Evolutionary conservation across 2,113 vertebrate genomes (phyloP).

Genomic region (Rhea pennata): DNA sequence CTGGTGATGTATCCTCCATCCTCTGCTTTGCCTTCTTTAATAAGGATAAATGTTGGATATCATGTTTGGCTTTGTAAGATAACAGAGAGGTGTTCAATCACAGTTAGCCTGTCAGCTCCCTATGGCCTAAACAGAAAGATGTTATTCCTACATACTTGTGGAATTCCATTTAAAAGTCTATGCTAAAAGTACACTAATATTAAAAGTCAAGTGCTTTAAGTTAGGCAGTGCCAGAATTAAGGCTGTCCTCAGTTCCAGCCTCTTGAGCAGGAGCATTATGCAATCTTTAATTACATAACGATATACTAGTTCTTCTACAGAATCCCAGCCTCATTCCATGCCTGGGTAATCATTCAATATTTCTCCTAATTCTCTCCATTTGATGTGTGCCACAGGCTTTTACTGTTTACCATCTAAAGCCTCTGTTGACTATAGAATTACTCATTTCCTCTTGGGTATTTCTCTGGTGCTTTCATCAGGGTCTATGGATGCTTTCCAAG

Average conservation of each 20-base stretch:
- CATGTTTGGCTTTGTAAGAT: not conserved
- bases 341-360: constrained; percentile 42
- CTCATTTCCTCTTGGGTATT: constrained; percentile 18
- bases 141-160: not conserved
- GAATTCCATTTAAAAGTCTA: not conserved
- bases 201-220: not conserved
- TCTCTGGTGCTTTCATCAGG: not conserved
- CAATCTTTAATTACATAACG: constrained; percentile 38
- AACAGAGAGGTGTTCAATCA: not conserved
- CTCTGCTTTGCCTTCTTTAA: not conserved
- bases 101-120: not conserved
- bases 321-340: constrained; percentile 32
- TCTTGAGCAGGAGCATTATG: constrained; percentile 22
- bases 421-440: constrained; percentile 21
- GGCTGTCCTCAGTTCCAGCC: not conserved
- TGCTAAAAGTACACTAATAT: not conserved
- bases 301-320: constrained; percentile 47
- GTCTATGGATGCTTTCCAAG: not conserved
- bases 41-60: not conserved
- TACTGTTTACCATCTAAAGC: not conserved
- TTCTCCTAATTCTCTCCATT: constrained; percentile 34
- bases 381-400: constrained; percentile 9
- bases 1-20: not conserved
- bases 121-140: not conserved
- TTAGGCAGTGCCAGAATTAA: not conserved